Conservation (phyloP, 2,888 invertebrate species). For the Vanessa cardui region DNA sequence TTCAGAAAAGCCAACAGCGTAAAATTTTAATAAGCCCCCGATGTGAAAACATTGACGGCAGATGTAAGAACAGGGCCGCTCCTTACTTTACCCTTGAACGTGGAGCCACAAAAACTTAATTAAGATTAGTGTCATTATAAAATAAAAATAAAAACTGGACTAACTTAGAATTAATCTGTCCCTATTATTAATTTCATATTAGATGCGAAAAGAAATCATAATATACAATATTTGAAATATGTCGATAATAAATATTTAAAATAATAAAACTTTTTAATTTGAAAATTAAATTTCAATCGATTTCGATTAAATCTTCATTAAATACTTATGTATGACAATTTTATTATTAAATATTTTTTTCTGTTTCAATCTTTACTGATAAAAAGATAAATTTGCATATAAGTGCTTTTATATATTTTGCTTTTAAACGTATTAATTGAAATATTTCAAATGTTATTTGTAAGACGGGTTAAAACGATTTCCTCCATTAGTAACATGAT, state of each 20-base stretch:
- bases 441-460: constrained; percentile 5
- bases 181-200: too few species aligned
- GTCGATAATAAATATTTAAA: too few species aligned
- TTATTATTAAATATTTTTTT: too few species aligned
- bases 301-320: too few species aligned
- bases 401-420: background rate
- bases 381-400: too few species aligned
- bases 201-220: too few species aligned
- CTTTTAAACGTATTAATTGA: background rate
- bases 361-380: too few species aligned
- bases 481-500: constrained; percentile 20
- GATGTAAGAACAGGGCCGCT: constrained; percentile 45
- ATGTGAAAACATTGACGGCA: constrained; percentile 62
- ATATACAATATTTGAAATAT: too few species aligned
- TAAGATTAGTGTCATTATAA: constrained; percentile 24
- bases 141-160: background rate
- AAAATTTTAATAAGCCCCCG: constrained; percentile 64
- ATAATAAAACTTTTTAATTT: too few species aligned
- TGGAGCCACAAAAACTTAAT: constrained; percentile 52
- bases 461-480: constrained; percentile 14
- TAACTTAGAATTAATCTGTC: too few species aligned
- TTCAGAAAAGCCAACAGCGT: constrained; percentile 42
- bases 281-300: too few species aligned
- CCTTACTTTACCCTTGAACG: constrained; percentile 38
- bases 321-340: too few species aligned